These are phyloP conservation scores for Slavum lentiscoides DNA, from an alignment of 2,888 invertebrate genomes.

Conservation along the genomic window DNA sequence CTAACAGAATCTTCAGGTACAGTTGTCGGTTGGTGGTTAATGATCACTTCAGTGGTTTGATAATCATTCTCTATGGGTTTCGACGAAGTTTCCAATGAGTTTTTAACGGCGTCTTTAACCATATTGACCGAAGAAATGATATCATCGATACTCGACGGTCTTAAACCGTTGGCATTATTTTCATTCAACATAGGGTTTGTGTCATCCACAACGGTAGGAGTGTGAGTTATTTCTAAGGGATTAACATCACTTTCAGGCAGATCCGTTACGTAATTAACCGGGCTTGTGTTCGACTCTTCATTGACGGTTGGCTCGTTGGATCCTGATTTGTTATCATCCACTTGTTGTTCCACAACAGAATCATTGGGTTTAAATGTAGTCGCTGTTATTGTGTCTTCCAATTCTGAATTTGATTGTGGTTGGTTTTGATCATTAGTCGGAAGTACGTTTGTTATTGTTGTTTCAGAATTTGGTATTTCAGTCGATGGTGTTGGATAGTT, in stretches of 20 bases:
- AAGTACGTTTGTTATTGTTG: not conserved
- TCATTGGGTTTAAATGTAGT: slow-evolving; percentile 16
- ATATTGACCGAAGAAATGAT: slow-evolving; percentile 27
- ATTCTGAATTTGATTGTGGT: slow-evolving; percentile 5
- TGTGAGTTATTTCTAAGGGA: not conserved
- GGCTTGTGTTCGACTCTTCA: not conserved
- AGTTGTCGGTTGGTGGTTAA: slow-evolving; percentile 13
- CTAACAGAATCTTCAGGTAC: not conserved
- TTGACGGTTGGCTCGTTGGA: not conserved
- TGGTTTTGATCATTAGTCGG: not conserved
- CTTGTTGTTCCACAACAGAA: slow-evolving; percentile 1
- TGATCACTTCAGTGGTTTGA: not conserved
- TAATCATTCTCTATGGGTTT: slow-evolving; percentile 17
- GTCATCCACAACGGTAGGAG: not conserved
- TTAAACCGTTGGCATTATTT: not conserved
- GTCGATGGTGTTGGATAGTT: not conserved
- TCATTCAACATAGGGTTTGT: not conserved
- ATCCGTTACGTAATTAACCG: not conserved
- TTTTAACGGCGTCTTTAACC: slow-evolving; percentile 39
- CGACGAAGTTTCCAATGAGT: slow-evolving; percentile 42
- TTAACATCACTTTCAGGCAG: not conserved
- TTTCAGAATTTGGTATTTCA: slow-evolving; percentile 12
- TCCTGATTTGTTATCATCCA: not conserved
- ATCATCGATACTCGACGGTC: slow-evolving; percentile 36
- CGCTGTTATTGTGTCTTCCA: not conserved